Evolutionary conservation across 1,140 invertebrate genomes (phyloP).

Genomic region (Drosophila murphyi): DNA sequence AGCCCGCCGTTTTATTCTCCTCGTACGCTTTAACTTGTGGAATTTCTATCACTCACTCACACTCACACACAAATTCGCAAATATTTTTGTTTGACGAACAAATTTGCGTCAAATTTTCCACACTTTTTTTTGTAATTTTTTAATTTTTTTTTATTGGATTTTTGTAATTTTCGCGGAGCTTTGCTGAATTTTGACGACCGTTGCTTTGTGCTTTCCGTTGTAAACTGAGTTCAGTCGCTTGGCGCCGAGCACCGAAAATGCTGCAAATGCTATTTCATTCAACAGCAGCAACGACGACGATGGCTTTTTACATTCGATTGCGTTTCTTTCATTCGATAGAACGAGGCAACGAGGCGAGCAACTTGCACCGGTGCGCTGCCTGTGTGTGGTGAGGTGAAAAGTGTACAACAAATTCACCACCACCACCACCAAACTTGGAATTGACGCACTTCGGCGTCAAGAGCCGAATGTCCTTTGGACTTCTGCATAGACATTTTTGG

Average conservation of each 20-base stretch:
- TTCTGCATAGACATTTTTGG: conserved; percentile 19
- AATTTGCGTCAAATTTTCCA: conserved; percentile 35
- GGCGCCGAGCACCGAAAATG: conserved; percentile 57
- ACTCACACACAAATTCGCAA: conserved; percentile 29
- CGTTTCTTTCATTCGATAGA: conserved; percentile 20
- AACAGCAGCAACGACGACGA: conserved; percentile 3
- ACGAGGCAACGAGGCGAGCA: neutral
- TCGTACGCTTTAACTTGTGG: conserved; percentile 30
- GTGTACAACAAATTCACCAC: conserved; percentile 26
- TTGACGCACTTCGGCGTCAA: conserved; percentile 18
- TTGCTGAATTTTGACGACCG: conserved; percentile 75
- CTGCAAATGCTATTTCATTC: conserved; percentile 6
- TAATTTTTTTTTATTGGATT: neutral
- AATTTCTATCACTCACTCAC: conserved; percentile 25
- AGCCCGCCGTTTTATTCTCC: conserved; percentile 28
- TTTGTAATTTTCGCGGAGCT: conserved; percentile 47
- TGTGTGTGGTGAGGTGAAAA: conserved; percentile 29
- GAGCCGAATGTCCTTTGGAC: neutral
- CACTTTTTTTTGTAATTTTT: conserved; percentile 13
- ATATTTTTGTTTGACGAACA: conserved; percentile 38
- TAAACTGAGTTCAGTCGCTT: conserved; percentile 67
- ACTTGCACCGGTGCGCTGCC: conserved; percentile 2
- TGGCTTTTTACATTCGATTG: conserved; percentile 37
- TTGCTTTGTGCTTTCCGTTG: conserved; percentile 78
- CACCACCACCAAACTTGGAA: neutral